phyloP scores from a whole-genome alignment of 2,888 invertebrate genomes.

The Augiades crinisus region DNA sequence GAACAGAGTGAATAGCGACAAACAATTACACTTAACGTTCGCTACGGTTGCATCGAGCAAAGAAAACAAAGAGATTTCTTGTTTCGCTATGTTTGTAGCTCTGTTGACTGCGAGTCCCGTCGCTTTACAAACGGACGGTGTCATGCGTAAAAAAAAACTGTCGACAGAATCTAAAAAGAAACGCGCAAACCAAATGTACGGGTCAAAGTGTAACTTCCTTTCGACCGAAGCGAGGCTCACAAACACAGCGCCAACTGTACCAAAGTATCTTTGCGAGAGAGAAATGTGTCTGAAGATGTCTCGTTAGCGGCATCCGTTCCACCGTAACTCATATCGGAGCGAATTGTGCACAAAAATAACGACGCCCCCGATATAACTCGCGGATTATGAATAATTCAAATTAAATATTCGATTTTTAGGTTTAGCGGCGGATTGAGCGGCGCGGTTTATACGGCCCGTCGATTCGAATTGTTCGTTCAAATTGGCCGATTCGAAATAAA shows the following conservation, averaged over 20 bases:
- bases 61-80: not conserved
- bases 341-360: conserved; percentile 39
- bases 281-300: conserved; percentile 40
- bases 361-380: conserved; percentile 20
- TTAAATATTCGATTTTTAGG: conserved; percentile 36
- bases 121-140: conserved; percentile 6
- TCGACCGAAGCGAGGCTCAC: not conserved
- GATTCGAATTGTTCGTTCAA: conserved; percentile 12
- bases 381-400: conserved; percentile 38
- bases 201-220: conserved; percentile 6
- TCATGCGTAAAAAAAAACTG: conserved; percentile 12
- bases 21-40: not conserved
- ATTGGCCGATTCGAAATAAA: conserved; percentile 11
- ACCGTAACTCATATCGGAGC: conserved; percentile 38
- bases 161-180: conserved; percentile 43
- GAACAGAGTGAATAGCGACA: conserved; percentile 34
- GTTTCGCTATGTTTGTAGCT: conserved; percentile 8
- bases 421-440: conserved; percentile 1
- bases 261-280: conserved; percentile 16
- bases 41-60: not conserved
- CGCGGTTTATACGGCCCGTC: not conserved
- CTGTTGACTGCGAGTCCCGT: conserved; percentile 1
- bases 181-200: conserved; percentile 42
- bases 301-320: conserved; percentile 47
- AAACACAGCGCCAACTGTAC: conserved; percentile 1